Evolutionary conservation across 2,113 vertebrate species (phyloP).

Genomic region (Fulica atra): DNA sequence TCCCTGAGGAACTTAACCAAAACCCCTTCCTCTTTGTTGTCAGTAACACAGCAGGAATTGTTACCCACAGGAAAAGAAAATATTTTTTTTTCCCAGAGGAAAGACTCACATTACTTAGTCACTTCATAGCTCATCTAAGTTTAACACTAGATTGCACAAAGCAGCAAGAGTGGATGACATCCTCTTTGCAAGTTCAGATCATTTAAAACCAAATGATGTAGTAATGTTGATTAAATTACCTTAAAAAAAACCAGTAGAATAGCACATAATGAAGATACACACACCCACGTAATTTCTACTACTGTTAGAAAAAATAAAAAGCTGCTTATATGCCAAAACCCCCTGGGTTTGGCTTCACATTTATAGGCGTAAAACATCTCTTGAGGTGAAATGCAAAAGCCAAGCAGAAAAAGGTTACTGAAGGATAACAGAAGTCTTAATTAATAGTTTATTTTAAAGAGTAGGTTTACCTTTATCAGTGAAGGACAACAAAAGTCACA

Average conservation of each 20-base stretch:
- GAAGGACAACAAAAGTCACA: neutral
- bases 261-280: neutral
- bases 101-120: neutral
- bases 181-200: neutral
- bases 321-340: neutral
- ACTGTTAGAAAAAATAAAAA: neutral
- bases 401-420: neutral
- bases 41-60: neutral
- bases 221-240: neutral
- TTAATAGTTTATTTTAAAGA: neutral
- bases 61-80: neutral
- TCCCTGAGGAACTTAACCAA: neutral
- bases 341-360: neutral
- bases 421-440: neutral
- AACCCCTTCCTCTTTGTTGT: neutral
- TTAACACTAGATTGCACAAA: neutral
- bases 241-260: neutral
- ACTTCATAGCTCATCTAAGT: neutral
- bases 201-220: neutral
- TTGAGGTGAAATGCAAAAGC: neutral
- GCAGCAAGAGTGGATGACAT: neutral
- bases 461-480: neutral
- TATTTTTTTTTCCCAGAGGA: neutral
- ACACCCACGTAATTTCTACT: neutral
- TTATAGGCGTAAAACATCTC: neutral